Base-by-base conservation (phyloP, 1,140 invertebrate genomes). In the Achatina immaculata region DNA sequence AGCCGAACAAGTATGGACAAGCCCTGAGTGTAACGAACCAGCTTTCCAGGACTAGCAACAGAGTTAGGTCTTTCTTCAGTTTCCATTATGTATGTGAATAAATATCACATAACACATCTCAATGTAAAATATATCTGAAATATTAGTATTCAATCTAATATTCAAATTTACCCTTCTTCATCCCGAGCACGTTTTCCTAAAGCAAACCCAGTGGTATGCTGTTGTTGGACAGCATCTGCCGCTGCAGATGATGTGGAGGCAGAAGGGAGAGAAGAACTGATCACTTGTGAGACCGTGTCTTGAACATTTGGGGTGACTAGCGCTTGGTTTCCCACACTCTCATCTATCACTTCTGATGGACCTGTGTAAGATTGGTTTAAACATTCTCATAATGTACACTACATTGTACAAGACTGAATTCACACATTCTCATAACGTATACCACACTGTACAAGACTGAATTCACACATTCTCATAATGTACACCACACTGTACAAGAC, bases 231-330 rank as follows among this genome's bases (percentile, higher is more conserved):
- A 38, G 71, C 34, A 71, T 75, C 72, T 16, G 76, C 75, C 40
- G 81, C 43, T 86, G 85, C 24, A 86, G 87, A 21, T 86, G 86
- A 48, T 82, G 85, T 78, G 80, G 91, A 66, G 85, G 87, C 55
- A n/a, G 51, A 6, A 40, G 73, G 6, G 21, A 89, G 85, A 24
- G 89, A 85, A 28, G 85, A 84, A 38, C 81, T 83, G 2, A 80
- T 72, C 74, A 34, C 74, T 74, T 75, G 83, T 4, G 80, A 82
- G 28, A 72, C 72, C 36, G 74, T 65, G 38, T 81, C 78, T 45
- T 81, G 78, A 31, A 83, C 19, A 28, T 55, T 83, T 42, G 82
- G 82, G 40, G 65, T 48, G 43, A 83, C 82, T 36, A 83, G 75
- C 28, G 79, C 82, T 69, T 83, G 82, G 73, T 75, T 77, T 21